phyloP scores from a whole-genome alignment of 2,797 vertebrate species.

The Tangara arthus region DNA sequence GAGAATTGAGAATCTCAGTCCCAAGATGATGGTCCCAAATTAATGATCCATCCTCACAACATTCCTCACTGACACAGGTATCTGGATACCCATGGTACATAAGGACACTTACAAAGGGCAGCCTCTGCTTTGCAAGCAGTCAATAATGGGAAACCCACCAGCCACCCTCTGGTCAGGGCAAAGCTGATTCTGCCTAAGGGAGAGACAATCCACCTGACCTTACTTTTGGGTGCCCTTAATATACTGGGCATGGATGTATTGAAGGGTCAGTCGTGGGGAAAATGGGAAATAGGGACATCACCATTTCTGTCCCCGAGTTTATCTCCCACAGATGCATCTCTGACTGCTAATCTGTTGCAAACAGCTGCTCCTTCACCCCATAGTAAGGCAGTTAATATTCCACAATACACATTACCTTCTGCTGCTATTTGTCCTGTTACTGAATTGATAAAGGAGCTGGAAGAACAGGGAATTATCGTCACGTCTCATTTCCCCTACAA shows the following conservation, averaged over 20 bases:
- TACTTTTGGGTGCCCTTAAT: not conserved
- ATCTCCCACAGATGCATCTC: not conserved
- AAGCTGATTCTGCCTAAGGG: not conserved
- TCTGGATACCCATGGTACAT: fast-evolving
- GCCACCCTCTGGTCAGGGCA: not conserved
- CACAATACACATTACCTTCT: not conserved
- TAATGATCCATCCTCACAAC: not conserved
- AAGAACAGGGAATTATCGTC: not conserved
- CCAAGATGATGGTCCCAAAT: not conserved
- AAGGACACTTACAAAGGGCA: not conserved
- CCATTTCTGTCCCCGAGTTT: not conserved
- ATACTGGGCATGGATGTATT: not conserved
- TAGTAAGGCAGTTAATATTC: conserved; percentile 6
- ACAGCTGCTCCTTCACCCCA: conserved; percentile 13
- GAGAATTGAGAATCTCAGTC: not conserved
- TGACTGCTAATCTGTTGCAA: conserved; percentile 1
- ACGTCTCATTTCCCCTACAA: not conserved
- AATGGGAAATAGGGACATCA: not conserved
- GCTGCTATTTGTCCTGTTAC: conserved; percentile 5
- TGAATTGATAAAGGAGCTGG: conserved; percentile 15
- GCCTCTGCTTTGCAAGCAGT: not conserved
- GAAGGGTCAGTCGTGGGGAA: not conserved
- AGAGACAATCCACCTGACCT: not conserved
- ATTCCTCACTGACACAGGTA: not conserved
- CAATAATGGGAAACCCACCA: not conserved